phyloP scores from a whole-genome alignment of 2,888 invertebrate species.

The Dastarcus helophoroides region DNA sequence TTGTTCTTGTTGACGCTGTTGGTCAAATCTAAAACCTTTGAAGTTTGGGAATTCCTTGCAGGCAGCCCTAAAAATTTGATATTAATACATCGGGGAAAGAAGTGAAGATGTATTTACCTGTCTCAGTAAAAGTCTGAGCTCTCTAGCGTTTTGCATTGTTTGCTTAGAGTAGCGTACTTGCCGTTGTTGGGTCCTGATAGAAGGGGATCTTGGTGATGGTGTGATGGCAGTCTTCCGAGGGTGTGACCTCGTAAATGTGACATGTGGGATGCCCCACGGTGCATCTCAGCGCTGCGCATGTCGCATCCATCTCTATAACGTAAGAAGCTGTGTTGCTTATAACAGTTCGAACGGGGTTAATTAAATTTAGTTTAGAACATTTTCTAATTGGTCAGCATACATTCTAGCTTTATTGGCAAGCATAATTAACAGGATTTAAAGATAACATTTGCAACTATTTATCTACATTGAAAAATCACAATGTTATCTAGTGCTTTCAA shows the following conservation, averaged over 20 bases:
- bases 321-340: neutral
- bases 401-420: too few relatives aligned
- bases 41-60: slow-evolving; percentile 41
- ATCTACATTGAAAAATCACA: too few relatives aligned
- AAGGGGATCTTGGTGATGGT: slow-evolving; percentile 46
- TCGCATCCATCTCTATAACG: slow-evolving; percentile 39
- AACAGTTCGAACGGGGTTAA: neutral
- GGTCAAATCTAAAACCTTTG: slow-evolving; percentile 41
- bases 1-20: slow-evolving; percentile 40
- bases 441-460: too few relatives aligned
- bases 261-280: slow-evolving; percentile 33
- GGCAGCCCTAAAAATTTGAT: slow-evolving; percentile 35
- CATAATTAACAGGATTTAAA: too few relatives aligned
- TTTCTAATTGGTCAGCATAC: too few relatives aligned
- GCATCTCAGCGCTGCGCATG: slow-evolving; percentile 34
- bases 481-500: too few relatives aligned
- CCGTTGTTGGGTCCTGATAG: slow-evolving; percentile 61
- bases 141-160: slow-evolving; percentile 91
- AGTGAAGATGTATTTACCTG: slow-evolving; percentile 37
- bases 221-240: slow-evolving; percentile 53
- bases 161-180: slow-evolving; percentile 91
- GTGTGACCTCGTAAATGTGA: slow-evolving; percentile 47
- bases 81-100: neutral
- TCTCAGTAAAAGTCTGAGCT: slow-evolving; percentile 93
- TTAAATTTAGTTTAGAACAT: too few relatives aligned